Evolutionary conservation across 2,888 invertebrate species (phyloP), one percentile per base, ranked within the genome.

Genomic region (Euzophera pinguis): DNA sequence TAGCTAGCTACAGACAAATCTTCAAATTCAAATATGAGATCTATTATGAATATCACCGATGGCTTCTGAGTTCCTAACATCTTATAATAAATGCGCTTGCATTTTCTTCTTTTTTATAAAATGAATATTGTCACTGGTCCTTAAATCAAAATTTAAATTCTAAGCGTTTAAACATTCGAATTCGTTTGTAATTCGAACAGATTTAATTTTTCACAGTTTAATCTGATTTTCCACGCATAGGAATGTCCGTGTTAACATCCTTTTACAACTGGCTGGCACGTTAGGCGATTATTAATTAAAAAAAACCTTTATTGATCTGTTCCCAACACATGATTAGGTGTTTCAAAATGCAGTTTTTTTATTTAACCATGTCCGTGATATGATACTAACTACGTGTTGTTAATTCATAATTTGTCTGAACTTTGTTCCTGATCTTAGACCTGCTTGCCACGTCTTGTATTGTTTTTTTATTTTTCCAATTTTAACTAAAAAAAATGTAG

Each of bases 151-250:
- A n/a, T n/a, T 22, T 3, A 22, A 22, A 32, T 32, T 32, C 32
- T 32, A 1, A 32, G 8, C 32, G 32, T 13, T 13, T 38, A n/a
- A 22, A 22, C 13, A 43, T n/a, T 58, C 16, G 55, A 64, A 54
- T 60, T 64, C 71, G 70, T 75, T 74, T 72, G 71, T 76, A 68
- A 66, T 6, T 32, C 66, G 74, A 77, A 72, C 75, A 67, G 68
- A 73, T 69, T 77, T 75, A 83, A 82, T 80, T 78, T 79, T 82
- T 86, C 86, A 86, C 84, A 84, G 80, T 78, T 78, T 84, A 81
- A 88, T 77, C 64, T 64, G 69, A 84, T 88, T 83, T 65, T 77
- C 58, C 69, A 79, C 81, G 83, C 81, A 49, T 27, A 17, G 51
- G 51, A 51, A 51, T 43, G 51, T 51, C 43, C 29, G 22, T 34